A percentile compares a stretch with the other conserved stretches of the same genome.
Conservation (phyloP, 2,113 vertebrate species). For the Willisornis vidua region DNA sequence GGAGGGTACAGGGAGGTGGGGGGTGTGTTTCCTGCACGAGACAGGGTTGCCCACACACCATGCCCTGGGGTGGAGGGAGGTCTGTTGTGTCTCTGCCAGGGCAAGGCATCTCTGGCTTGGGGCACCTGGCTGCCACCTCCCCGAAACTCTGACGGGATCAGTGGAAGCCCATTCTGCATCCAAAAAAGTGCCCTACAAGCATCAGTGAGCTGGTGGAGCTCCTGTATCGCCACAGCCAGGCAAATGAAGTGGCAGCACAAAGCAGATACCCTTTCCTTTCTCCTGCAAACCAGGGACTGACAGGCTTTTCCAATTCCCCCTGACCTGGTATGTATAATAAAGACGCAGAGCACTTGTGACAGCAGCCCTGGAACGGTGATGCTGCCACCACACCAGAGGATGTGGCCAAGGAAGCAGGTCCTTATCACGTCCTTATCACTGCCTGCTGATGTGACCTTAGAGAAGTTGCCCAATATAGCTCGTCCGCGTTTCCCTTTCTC, state of each 20-base stretch:
- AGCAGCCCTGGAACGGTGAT: accelerated
- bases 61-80: neutral
- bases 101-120: neutral
- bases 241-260: neutral
- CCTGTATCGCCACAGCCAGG: neutral
- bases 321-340: neutral
- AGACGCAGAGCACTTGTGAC: neutral
- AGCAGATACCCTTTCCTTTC: neutral
- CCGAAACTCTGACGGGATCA: accelerated
- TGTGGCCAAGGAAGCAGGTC: constrained; percentile 1
- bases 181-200: neutral
- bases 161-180: neutral
- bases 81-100: neutral
- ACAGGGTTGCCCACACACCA: accelerated
- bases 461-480: constrained; percentile 1
- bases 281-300: neutral
- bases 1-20: neutral
- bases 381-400: neutral
- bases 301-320: neutral
- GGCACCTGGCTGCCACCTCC: neutral
- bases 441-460: constrained; percentile 21
- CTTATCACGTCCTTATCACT: neutral
- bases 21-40: neutral
- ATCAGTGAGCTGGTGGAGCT: neutral
- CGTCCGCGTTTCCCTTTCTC: neutral